Percentiles rank a stretch among this genome's conserved stretches.
phyloP scores from a whole-genome alignment of 2,113 vertebrate genomes.

The Brachyhypopomus gauderio region DNA sequence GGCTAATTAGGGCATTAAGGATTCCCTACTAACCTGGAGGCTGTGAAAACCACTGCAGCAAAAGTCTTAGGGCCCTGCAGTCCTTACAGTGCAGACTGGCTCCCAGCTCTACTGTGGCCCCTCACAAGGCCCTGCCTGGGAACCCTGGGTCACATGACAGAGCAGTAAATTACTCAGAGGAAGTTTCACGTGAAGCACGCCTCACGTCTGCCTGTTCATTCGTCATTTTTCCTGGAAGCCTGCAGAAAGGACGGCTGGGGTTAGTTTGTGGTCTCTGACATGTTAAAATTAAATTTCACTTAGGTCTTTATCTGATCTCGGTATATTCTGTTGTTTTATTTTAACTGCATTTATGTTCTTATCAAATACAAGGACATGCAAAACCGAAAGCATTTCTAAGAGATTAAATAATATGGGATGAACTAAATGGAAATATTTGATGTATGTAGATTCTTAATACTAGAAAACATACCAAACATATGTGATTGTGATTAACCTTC shows the following conservation, averaged over 20 bases:
- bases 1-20: neutral
- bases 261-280: neutral
- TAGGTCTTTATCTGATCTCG: neutral
- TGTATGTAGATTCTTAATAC: neutral
- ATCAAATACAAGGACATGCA: neutral
- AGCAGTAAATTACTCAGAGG: neutral
- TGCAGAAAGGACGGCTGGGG: conserved; percentile 46
- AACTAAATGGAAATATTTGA: too few relatives aligned
- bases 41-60: neutral
- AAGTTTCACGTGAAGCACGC: neutral
- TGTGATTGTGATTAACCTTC: conserved; percentile 67
- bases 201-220: conserved; percentile 50
- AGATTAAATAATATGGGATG: too few relatives aligned
- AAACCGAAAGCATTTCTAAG: too few relatives aligned
- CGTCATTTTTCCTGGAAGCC: conserved; percentile 57
- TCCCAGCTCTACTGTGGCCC: neutral
- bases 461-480: neutral
- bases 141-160: neutral
- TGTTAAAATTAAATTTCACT: too few relatives aligned
- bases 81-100: neutral
- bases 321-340: neutral
- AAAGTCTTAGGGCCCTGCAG: neutral
- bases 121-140: neutral
- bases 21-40: neutral
- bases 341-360: neutral